Evolutionary conservation across 1,140 invertebrate species (phyloP).

Genomic region (Aphaenogaster floridana): DNA sequence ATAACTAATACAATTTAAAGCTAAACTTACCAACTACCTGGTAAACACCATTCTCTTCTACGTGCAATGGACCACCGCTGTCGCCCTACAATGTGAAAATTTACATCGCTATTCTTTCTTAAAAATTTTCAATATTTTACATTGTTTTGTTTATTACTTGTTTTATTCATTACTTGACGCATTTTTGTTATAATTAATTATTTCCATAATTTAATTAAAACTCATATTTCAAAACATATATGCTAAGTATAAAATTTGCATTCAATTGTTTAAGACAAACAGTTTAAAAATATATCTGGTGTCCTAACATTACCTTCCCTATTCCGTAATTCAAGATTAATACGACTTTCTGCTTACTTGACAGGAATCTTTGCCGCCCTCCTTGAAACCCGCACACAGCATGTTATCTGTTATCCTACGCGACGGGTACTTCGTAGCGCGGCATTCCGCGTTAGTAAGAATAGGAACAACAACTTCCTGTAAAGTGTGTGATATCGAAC

Average conservation of each 20-base stretch:
- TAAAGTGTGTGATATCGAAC: constrained; percentile 87
- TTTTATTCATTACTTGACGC: not conserved
- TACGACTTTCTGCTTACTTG: constrained; percentile 85
- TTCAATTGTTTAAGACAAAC: not conserved
- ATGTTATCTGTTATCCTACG: constrained; percentile 94
- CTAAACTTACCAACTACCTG: constrained; percentile 87
- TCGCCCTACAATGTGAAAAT: constrained; percentile 87
- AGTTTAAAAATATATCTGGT: not conserved
- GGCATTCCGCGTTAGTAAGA: constrained; percentile 91
- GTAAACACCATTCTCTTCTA: constrained; percentile 84
- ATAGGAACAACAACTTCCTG: constrained; percentile 91
- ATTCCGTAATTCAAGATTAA: not conserved
- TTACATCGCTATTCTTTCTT: constrained; percentile 1
- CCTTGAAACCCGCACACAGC: constrained; percentile 93
- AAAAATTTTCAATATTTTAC: not conserved
- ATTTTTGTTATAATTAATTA: not conserved
- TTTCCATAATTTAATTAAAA: not conserved
- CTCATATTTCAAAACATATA: not conserved
- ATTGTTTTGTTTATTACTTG: not conserved
- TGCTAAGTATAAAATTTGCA: not conserved
- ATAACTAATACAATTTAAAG: constrained; percentile 20
- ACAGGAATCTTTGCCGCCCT: constrained; percentile 93
- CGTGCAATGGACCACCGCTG: constrained; percentile 90
- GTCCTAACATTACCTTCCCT: not conserved
- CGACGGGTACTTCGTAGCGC: constrained; percentile 89